Percentiles rank a stretch among this genome's conserved stretches.
These are phyloP conservation scores for Dynastes hyllus DNA, from an alignment of 2,888 invertebrate genomes.

Conservation along the genomic window DNA sequence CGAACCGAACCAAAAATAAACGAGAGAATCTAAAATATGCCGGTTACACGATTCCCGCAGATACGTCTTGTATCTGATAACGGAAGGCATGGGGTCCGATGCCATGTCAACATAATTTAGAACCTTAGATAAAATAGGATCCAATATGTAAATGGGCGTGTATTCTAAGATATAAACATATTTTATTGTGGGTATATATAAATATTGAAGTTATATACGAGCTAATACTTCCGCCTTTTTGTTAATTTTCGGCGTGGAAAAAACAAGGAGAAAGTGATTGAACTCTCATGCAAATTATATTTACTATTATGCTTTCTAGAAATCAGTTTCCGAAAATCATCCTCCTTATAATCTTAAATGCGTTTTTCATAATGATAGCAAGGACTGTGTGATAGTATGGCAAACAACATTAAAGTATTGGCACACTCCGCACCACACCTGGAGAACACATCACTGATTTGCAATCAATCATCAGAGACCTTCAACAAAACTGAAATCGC, in stretches of 20 bases:
- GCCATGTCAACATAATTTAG: conserved; percentile 58
- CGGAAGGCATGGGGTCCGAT: conserved; percentile 59
- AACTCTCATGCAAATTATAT: too few species aligned
- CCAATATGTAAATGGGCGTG: conserved; percentile 51
- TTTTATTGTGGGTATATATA: conserved; percentile 25
- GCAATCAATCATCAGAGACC: too few species aligned
- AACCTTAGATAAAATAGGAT: conserved; percentile 55
- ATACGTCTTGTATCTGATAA: conserved; percentile 66
- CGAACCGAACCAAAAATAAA: conserved; percentile 52
- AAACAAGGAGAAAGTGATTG: too few species aligned
- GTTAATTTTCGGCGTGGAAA: background rate
- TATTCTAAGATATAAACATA: conserved; percentile 12
- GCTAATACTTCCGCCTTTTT: conserved; percentile 35
- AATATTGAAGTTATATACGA: conserved; percentile 3
- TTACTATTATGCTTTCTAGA: too few species aligned
- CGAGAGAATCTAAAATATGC: conserved; percentile 60
- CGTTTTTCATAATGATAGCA: too few species aligned
- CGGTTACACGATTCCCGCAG: conserved; percentile 63
- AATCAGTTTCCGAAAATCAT: too few species aligned
- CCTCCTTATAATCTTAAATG: too few species aligned
- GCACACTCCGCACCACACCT: too few species aligned
- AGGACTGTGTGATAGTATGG: too few species aligned
- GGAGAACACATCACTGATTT: too few species aligned
- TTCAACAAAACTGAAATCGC: too few species aligned
- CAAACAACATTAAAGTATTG: too few species aligned